phyloP scores from a whole-genome alignment of 64 coral and sea anemone species.

The Astreopora myriophthalma region DNA sequence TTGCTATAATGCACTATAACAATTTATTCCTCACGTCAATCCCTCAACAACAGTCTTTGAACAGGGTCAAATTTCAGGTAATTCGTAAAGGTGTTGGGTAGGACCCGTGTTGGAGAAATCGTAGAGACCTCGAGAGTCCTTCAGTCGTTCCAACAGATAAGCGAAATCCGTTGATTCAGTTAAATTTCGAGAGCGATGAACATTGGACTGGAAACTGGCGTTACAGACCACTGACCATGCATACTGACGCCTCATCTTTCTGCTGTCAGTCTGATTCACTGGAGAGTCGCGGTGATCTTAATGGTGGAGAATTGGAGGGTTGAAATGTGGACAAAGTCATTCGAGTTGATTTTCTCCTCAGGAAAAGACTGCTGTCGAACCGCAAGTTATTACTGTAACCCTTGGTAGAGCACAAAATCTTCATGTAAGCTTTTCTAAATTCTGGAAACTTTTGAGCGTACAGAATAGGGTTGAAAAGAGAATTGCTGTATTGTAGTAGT shows the following conservation, averaged over 20 bases:
- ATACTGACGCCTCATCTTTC: neutral
- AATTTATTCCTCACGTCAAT: no score
- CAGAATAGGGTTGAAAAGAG: conserved; percentile 76
- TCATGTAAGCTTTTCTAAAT: conserved; percentile 66
- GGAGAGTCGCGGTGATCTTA: neutral
- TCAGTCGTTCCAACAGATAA: no score
- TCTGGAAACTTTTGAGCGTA: conserved; percentile 89
- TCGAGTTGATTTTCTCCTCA: neutral
- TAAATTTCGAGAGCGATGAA: no score
- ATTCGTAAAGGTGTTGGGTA: no score
- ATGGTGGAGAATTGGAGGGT: neutral
- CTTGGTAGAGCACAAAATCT: conserved; percentile 41
- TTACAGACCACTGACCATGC: neutral
- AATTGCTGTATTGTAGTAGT: conserved; percentile 84
- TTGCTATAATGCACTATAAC: no score
- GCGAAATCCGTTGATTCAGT: no score
- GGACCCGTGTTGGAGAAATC: no score
- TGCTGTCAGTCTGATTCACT: neutral
- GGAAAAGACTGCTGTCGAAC: no score
- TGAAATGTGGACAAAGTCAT: neutral
- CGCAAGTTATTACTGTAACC: neutral
- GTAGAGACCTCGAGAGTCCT: no score
- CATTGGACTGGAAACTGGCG: no score
- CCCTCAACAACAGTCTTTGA: no score
- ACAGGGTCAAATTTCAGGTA: no score